phyloP scores from a whole-genome alignment of 2,797 vertebrate species.

The Chelonia mydas region DNA sequence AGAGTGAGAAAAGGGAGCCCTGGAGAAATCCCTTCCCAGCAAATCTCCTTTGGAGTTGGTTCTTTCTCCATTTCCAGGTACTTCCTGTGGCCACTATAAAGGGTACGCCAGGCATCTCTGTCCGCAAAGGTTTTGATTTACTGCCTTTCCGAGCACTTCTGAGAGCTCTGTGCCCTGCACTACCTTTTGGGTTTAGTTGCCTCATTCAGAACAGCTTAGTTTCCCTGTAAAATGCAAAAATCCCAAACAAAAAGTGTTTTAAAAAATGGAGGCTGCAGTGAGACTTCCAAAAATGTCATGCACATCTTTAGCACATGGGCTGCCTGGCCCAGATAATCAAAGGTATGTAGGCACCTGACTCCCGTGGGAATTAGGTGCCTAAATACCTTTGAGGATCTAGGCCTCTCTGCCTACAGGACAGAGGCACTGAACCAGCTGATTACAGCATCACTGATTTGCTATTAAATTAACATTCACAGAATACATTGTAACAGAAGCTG shows the following conservation, averaged over 20 bases:
- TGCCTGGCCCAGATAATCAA: too few species aligned
- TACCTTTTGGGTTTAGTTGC: fast-evolving
- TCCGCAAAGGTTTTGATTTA: neutral
- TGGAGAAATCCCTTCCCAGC: neutral
- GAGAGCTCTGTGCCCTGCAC: neutral
- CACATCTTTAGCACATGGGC: neutral
- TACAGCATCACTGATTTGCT: too few species aligned
- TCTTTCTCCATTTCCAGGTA: conserved; percentile 18
- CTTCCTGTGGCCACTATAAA: neutral
- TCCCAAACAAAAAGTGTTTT: neutral
- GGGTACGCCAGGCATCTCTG: conserved; percentile 35
- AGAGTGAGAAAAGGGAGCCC: neutral
- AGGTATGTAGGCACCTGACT: too few species aligned
- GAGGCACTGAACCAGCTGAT: fast-evolving
- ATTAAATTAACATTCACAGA: neutral
- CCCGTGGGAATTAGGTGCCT: too few species aligned
- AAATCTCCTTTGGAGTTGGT: conserved; percentile 9
- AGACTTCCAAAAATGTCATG: neutral
- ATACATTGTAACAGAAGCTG: fast-evolving
- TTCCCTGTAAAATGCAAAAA: neutral
- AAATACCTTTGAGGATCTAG: too few species aligned
- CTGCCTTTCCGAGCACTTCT: neutral
- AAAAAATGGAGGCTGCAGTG: neutral
- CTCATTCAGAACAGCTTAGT: neutral
- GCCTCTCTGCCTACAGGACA: neutral